Base-by-base conservation (phyloP, 2,113 vertebrate species). In the Mugil cephalus region DNA sequence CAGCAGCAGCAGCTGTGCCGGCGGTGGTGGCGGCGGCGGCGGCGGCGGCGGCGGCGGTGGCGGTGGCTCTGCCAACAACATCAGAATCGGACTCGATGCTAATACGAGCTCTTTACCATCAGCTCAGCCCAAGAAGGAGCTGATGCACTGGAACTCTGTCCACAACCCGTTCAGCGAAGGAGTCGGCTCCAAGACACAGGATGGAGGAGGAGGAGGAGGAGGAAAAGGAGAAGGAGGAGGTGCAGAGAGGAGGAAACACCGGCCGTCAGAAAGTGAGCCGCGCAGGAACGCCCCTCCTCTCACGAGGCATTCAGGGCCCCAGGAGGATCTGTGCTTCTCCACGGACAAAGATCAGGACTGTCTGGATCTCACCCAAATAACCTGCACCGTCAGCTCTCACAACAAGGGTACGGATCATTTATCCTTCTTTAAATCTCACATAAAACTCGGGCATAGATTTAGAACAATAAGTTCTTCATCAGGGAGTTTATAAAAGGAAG, bases 261-360 rank as follows among this genome's bases (percentile, higher is more conserved):
- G 88, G 6, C 71, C 85, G 9, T 86, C 89, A 0, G 89, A 91
- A 2, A 82, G 84, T 0, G 92, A 93, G 51, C 92, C 90, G 0
- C 87, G 92, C 14, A 87, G 93, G 52, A 94, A 91, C 5, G 91
- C 89, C 6, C 92, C 89, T 1, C 93, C 93, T 0, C 93, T 94
- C 60, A 93, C 93, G 0, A 83, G 93, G 62, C 91, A 94, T 63
- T 94, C 93, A 4, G 92, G 93, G 17, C 94, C 93, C 0, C 93
- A 93, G 85, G 93, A 94, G 88, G 93, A 94, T 82, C 89, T 93
- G 65, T 93, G 92, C 56, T 93, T 92, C 36, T 93, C 93, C n/a
- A 93, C 92, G 1, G 94, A 95, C 74, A 93, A 94, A 70, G 94
- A 95, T 79, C 91, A 94, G 54, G 89, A 93, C 87, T 93, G 91